Percentiles rank a stretch among this genome's conserved stretches.
Conservation (phyloP, 2,113 vertebrate genomes). For the Zosterops borbonicus region DNA sequence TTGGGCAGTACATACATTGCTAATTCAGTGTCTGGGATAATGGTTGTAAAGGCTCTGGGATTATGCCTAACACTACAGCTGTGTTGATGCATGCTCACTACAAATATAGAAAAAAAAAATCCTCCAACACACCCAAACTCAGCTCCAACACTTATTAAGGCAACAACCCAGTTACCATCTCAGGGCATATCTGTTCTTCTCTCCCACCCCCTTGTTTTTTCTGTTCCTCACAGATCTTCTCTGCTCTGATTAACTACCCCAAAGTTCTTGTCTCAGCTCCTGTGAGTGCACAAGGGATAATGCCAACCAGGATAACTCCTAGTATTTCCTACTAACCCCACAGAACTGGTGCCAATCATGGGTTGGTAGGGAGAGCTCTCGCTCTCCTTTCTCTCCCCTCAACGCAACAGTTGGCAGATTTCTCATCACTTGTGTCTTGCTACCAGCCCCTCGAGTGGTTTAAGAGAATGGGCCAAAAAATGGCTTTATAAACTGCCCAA, state of each 20-base stretch:
- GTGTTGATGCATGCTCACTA: slow-evolving; percentile 21
- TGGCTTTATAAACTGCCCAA: neutral
- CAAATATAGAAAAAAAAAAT: slow-evolving; percentile 44
- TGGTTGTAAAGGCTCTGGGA: slow-evolving; percentile 10
- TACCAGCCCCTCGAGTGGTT: neutral
- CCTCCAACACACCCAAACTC: neutral
- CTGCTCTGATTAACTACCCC: neutral
- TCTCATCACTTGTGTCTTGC: neutral
- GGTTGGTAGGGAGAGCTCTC: neutral
- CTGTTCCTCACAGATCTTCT: neutral
- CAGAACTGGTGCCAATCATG: neutral
- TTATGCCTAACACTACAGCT: slow-evolving; percentile 47
- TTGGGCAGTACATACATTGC: neutral
- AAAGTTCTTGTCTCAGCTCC: neutral
- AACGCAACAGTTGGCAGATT: too few species aligned
- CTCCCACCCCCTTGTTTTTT: neutral
- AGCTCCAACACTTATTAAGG: neutral
- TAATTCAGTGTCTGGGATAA: neutral
- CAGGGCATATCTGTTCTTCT: neutral
- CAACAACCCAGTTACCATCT: neutral
- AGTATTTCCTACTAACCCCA: neutral
- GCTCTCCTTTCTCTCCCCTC: neutral
- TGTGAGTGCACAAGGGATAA: neutral
- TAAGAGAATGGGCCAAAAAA: neutral
- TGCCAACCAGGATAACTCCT: neutral